Percentiles rank a stretch among this genome's conserved stretches.
phyloP scores from a whole-genome alignment of 2,888 invertebrate genomes.

The Drosophila hawaiiensis region DNA sequence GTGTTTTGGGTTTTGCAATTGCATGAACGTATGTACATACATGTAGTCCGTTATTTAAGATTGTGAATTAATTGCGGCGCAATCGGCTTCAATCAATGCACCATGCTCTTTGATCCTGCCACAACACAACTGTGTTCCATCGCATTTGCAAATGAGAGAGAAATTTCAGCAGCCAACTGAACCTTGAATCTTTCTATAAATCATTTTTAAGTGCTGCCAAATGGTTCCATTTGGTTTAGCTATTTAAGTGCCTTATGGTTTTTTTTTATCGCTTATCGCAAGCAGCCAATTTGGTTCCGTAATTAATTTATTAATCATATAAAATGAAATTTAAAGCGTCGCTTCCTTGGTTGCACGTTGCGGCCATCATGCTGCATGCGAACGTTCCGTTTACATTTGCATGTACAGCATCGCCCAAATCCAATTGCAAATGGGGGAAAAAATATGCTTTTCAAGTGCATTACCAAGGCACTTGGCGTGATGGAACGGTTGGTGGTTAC shows the following conservation, averaged over 20 bases:
- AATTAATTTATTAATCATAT: conserved; percentile 32
- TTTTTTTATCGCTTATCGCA: background rate
- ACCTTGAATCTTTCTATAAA: conserved; percentile 7
- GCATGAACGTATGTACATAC: conserved; percentile 41
- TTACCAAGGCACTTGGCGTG: conserved; percentile 51
- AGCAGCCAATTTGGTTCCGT: conserved; percentile 44
- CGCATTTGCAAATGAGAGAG: background rate
- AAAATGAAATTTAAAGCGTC: conserved; percentile 19
- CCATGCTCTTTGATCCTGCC: conserved; percentile 13
- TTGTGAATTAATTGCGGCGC: conserved; percentile 27
- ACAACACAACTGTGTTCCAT: background rate
- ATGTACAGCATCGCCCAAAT: conserved; percentile 23
- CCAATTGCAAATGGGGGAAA: background rate
- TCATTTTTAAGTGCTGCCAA: conserved; percentile 6
- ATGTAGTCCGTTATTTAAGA: conserved; percentile 40
- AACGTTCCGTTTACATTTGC: conserved; percentile 43
- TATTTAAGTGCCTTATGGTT: background rate
- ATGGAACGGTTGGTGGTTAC: conserved; percentile 59
- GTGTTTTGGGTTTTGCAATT: conserved; percentile 55
- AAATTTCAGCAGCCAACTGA: conserved; percentile 1
- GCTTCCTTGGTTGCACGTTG: conserved; percentile 43
- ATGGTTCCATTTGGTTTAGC: conserved; percentile 1
- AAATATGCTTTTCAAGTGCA: conserved; percentile 47
- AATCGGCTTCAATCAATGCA: conserved; percentile 4
- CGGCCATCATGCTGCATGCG: conserved; percentile 38